Base-by-base conservation (phyloP, 2,113 vertebrate genomes). In the Bubo blakistoni region DNA sequence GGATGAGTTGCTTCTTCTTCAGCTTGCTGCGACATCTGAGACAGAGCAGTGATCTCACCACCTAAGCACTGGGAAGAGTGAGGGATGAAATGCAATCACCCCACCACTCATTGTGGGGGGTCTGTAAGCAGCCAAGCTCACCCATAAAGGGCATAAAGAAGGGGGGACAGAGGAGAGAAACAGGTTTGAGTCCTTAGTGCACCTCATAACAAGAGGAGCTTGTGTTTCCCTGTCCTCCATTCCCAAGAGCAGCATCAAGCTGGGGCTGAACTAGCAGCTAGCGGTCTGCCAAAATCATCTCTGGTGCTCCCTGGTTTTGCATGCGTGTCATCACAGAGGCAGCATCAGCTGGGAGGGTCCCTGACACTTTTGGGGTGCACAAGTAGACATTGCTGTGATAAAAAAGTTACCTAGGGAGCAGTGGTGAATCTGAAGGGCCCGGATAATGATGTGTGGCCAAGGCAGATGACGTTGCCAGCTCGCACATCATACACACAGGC, bases 61-160 rank as follows among this genome's bases (percentile, higher is more conserved):
- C 10, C 3, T 17, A 27, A 66, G 10, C 40, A 51, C 32, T 26
- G 67, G 29, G 42, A 73, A 62, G 17, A 66, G 17, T 0, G 4
- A 24, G 32, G n/a, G 46, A 73, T 47, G 58, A 16, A n/a, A 57
- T 9, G 17, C 44, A 38, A 14, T 46, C 49, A n/a, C 17, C 5
- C 14, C 4, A 11, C 16, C 34, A 27, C 16, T 51, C 0, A 1
- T 32, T 24, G 18, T 1, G 1, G 3, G 19, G n/a, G 5, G 20
- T 14, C 55, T 47, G 8, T 40, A 72, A 38, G 14, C 30, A 81
- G 44, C 21, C 57, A 82, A 63, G 57, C 16, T 7, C 20, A 27
- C 21, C 16, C 16, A 54, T n/a, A n/a, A n/a, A 38, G 32, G 10
- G 1, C 9, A 51, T 25, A 65, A 40, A 70, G 34, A 55, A 46